Evolutionary conservation across 2,113 vertebrate genomes (phyloP).

Genomic region (Hydrochoerus hydrochaeris): DNA sequence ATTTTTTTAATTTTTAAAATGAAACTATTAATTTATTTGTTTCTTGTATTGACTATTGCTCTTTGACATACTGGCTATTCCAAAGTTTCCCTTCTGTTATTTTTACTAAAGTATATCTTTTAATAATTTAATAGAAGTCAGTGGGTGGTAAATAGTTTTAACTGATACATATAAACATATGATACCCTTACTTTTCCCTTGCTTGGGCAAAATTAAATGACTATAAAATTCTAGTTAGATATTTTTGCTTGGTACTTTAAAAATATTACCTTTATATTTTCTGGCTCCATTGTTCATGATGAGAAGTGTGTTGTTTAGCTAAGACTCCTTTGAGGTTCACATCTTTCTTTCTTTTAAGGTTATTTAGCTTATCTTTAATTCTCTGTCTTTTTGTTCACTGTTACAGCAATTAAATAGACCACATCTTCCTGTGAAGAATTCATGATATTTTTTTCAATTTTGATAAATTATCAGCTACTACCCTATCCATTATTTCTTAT

Average conservation of each 20-base stretch:
- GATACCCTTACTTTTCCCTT: background rate
- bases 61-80: background rate
- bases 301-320: background rate
- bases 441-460: background rate
- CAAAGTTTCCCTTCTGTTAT: background rate
- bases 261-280: background rate
- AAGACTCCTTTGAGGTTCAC: background rate
- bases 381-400: background rate
- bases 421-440: background rate
- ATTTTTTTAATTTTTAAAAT: slow-evolving; percentile 30
- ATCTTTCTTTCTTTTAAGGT: slow-evolving; percentile 16
- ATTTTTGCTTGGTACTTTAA: background rate
- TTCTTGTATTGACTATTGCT: background rate
- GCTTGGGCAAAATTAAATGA: background rate
- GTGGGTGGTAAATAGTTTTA: background rate
- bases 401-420: background rate
- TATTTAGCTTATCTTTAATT: background rate
- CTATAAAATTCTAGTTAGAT: slow-evolving; percentile 28
- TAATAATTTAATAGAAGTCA: background rate
- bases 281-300: background rate
- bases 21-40: background rate
- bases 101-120: background rate
- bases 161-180: background rate
- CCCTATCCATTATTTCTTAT: background rate
- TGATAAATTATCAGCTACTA: slow-evolving; percentile 1